phyloP scores from a whole-genome alignment of 2,113 vertebrate genomes.

The Micromys minutus region DNA sequence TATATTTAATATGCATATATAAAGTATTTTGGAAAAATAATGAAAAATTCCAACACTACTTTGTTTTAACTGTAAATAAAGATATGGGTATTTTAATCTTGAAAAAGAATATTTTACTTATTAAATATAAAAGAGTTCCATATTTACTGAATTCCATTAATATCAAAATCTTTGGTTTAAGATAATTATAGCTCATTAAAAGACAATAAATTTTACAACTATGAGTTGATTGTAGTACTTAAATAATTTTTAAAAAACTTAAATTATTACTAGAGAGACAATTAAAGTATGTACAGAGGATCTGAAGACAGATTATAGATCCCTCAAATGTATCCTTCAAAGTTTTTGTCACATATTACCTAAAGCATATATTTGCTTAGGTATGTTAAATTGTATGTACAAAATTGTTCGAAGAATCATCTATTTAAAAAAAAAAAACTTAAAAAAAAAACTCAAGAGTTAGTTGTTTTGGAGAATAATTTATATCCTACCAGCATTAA shows the following conservation, averaged over 20 bases:
- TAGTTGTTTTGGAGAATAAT: neutral
- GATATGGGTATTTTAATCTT: neutral
- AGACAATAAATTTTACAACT: neutral
- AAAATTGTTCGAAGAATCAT: neutral
- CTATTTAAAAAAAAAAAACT: neutral
- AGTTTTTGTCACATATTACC: neutral
- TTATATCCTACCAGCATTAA: neutral
- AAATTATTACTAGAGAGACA: neutral
- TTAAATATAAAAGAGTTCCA: neutral
- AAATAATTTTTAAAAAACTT: no score
- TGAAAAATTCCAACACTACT: conserved; percentile 15
- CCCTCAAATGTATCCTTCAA: neutral
- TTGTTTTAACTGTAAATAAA: neutral
- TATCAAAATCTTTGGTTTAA: conserved; percentile 1
- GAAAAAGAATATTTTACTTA: neutral
- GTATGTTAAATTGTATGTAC: neutral
- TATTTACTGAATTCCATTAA: neutral
- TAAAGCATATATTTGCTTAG: neutral
- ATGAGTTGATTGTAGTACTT: no score
- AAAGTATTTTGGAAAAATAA: neutral
- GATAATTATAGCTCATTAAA: neutral
- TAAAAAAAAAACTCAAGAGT: neutral
- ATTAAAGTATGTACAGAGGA: neutral
- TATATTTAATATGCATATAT: neutral
- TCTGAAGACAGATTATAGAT: neutral